Evolutionary conservation across 1,140 invertebrate genomes (phyloP).

Genomic region (Meloidogyne hapla): DNA sequence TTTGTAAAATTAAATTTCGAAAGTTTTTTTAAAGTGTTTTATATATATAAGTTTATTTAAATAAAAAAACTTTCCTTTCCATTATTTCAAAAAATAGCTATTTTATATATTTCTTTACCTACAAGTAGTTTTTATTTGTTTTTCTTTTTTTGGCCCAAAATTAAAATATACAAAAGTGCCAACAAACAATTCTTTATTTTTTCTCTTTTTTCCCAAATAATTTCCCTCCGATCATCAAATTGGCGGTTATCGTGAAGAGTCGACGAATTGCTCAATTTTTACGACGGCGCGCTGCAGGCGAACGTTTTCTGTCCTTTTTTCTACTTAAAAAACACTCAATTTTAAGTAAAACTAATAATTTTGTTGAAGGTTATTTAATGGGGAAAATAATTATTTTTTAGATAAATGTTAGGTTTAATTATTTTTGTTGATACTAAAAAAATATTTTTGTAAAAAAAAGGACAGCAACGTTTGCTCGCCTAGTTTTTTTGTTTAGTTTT

Average conservation of each 20-base stretch:
- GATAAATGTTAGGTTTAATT: too few species aligned
- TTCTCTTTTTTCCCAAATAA: slow-evolving; percentile 9
- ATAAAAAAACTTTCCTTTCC: not conserved
- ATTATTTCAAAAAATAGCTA: too few species aligned
- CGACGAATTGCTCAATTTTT: slow-evolving; percentile 26
- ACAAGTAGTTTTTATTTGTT: not conserved
- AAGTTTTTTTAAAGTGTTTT: not conserved
- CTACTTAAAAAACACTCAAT: too few species aligned
- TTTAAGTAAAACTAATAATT: too few species aligned
- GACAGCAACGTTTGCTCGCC: too few species aligned
- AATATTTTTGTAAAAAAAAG: too few species aligned
- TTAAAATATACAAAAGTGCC: too few species aligned
- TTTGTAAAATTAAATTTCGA: not conserved
- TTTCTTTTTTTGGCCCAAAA: not conserved
- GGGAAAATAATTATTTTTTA: too few species aligned
- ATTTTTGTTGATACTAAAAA: too few species aligned
- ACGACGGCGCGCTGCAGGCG: not conserved
- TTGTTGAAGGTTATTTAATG: too few species aligned
- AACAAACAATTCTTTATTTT: not conserved
- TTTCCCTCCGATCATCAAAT: slow-evolving; percentile 21
- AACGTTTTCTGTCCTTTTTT: not conserved
- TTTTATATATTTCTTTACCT: slow-evolving; percentile 7
- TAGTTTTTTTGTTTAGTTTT: too few species aligned
- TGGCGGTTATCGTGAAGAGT: slow-evolving; percentile 32
- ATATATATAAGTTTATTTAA: not conserved